A percentile compares a stretch with the other conserved stretches of the same genome.
Evolutionary conservation across 2,113 vertebrate genomes (phyloP).

Genomic region (Chroicocephalus ridibundus): DNA sequence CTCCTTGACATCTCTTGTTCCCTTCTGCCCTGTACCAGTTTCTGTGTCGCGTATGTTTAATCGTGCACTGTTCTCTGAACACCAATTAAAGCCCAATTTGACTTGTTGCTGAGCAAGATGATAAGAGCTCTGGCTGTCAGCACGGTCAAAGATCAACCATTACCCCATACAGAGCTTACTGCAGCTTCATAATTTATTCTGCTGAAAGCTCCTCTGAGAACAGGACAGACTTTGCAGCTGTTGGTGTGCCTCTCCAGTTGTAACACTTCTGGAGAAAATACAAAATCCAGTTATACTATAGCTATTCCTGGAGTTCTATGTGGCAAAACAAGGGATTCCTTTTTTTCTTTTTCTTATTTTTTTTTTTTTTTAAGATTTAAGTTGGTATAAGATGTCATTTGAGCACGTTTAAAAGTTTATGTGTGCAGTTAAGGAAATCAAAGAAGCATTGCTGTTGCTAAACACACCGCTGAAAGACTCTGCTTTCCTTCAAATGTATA

Average conservation of each 20-base stretch:
- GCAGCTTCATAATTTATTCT: constrained; percentile 53
- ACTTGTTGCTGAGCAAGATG: constrained; percentile 65
- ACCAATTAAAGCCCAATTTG: constrained; percentile 72
- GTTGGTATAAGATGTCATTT: not conserved
- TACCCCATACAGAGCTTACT: constrained; percentile 30
- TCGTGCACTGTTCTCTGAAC: constrained; percentile 61
- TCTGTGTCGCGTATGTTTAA: constrained; percentile 53
- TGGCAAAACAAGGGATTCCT: not conserved
- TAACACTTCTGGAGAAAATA: constrained; percentile 23
- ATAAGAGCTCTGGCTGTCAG: constrained; percentile 68
- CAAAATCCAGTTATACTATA: not conserved
- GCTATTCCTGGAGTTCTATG: not conserved
- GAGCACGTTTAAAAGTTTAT: not conserved
- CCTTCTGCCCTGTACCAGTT: constrained; percentile 31
- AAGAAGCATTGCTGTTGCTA: not conserved
- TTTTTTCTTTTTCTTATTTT: not conserved
- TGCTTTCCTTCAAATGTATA: not conserved
- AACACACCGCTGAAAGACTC: not conserved
- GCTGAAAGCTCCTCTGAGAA: constrained; percentile 40
- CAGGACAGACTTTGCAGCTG: constrained; percentile 42
- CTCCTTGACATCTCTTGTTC: constrained; percentile 71
- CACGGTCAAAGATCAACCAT: constrained; percentile 72
- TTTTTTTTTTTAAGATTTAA: not conserved
- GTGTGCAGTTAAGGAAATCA: not conserved
- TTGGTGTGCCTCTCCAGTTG: not conserved